Percentiles rank a stretch among this genome's conserved stretches.
Evolutionary conservation across 2,888 invertebrate genomes (phyloP).

Genomic region (Ichneumoninae sp.): DNA sequence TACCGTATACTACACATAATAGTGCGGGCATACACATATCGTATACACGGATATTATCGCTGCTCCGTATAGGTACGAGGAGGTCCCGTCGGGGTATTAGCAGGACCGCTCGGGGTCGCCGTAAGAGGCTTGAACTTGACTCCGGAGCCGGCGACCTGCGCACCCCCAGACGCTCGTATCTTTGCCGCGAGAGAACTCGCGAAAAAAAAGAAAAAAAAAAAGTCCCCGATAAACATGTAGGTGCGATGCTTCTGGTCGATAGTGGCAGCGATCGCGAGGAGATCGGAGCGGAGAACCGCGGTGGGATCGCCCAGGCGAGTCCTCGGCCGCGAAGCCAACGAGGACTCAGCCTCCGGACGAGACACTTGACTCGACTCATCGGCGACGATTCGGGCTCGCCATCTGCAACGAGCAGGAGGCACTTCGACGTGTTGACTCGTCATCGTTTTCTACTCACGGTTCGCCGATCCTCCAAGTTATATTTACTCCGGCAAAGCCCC

Average conservation of each 20-base stretch:
- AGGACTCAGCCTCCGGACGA: not conserved
- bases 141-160: constrained; percentile 67
- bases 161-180: constrained; percentile 48
- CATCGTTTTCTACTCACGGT: constrained; percentile 46
- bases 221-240: not conserved
- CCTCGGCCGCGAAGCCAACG: not conserved
- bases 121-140: constrained; percentile 75
- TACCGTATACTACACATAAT: constrained; percentile 34
- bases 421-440: constrained; percentile 57
- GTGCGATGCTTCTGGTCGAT: constrained; percentile 6
- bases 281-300: not conserved
- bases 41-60: constrained; percentile 24
- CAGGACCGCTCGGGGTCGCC: constrained; percentile 64
- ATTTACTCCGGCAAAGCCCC: constrained; percentile 48
- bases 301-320: not conserved
- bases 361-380: constrained; percentile 59
- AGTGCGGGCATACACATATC: constrained; percentile 19
- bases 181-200: constrained; percentile 32
- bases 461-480: constrained; percentile 44
- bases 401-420: constrained; percentile 26
- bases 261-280: not conserved
- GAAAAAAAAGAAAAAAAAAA: not conserved
- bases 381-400: constrained; percentile 54
- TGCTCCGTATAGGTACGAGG: constrained; percentile 41
- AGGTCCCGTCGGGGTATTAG: constrained; percentile 60